phyloP scores from a whole-genome alignment of 2,113 vertebrate genomes.

The Numida meleagris region DNA sequence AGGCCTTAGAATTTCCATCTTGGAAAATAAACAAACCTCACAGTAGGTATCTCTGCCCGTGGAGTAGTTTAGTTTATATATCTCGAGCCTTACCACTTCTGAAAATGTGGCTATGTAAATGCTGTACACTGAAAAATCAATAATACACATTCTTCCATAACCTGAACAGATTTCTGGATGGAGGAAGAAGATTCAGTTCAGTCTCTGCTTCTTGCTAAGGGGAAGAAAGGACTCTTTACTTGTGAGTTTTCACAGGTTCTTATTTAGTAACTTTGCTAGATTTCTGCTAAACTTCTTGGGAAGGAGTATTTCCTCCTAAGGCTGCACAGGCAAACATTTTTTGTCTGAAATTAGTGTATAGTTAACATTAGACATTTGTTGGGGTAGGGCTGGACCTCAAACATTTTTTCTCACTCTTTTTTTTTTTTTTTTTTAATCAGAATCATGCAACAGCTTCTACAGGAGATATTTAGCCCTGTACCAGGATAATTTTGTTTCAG shows the following conservation, averaged over 20 bases:
- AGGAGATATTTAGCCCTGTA: not conserved
- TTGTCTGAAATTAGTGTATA: not conserved
- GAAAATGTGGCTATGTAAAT: not conserved
- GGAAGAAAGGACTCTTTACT: not conserved
- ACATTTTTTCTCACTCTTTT: not conserved
- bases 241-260: not conserved
- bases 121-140: not conserved
- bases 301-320: not conserved
- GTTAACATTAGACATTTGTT: not conserved
- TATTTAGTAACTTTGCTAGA: not conserved
- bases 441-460: not conserved
- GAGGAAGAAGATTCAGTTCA: not conserved
- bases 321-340: not conserved
- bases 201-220: not conserved
- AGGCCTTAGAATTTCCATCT: not conserved
- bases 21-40: not conserved
- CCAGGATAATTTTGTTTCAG: not conserved
- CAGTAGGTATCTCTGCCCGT: not conserved
- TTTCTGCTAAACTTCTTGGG: not conserved
- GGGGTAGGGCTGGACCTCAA: not conserved
- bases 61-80: not conserved
- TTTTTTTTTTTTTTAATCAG: no score
- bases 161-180: not conserved
- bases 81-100: not conserved
- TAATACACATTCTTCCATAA: not conserved